A percentile compares a stretch with the other conserved stretches of the same genome.
These are phyloP conservation scores for Gymnarchus niloticus DNA, from an alignment of 2,113 vertebrate genomes.

Conservation along the genomic window DNA sequence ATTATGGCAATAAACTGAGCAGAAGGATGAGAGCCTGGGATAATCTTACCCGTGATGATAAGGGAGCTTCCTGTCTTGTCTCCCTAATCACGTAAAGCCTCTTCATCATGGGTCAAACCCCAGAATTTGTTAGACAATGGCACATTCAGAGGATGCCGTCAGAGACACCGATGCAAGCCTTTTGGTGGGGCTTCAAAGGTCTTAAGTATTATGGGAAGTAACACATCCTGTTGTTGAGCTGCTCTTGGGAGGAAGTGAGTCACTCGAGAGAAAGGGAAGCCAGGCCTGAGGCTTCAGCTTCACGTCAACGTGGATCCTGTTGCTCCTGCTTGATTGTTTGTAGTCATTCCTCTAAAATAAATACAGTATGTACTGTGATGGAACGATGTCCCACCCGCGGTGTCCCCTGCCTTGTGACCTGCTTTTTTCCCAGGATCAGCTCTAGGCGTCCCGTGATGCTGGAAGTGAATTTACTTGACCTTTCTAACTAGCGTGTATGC, in stretches of 20 bases:
- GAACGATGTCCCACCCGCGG: not conserved
- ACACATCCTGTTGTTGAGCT: constrained; percentile 1
- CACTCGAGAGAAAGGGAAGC: not conserved
- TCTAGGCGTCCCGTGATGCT: not conserved
- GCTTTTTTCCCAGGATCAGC: not conserved
- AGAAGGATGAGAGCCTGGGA: constrained; percentile 38
- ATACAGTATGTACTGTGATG: not conserved
- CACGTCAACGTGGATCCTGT: not conserved
- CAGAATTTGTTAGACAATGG: not conserved
- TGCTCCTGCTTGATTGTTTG: not conserved
- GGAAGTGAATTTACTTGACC: not conserved
- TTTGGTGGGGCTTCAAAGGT: not conserved
- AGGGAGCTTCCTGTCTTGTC: not conserved
- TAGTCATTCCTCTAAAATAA: not conserved
- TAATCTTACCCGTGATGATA: not conserved
- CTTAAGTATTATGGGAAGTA: not conserved
- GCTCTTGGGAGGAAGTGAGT: constrained; percentile 8
- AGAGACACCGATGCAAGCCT: not conserved
- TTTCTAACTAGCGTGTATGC: not conserved
- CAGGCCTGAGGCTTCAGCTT: not conserved
- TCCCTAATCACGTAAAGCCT: not conserved
- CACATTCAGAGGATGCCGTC: constrained; percentile 6
- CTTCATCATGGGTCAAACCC: constrained; percentile 1
- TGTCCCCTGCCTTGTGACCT: not conserved
- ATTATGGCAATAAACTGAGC: constrained; percentile 52